phyloP scores from a whole-genome alignment of 2,797 vertebrate species.

The Pangasius djambal region DNA sequence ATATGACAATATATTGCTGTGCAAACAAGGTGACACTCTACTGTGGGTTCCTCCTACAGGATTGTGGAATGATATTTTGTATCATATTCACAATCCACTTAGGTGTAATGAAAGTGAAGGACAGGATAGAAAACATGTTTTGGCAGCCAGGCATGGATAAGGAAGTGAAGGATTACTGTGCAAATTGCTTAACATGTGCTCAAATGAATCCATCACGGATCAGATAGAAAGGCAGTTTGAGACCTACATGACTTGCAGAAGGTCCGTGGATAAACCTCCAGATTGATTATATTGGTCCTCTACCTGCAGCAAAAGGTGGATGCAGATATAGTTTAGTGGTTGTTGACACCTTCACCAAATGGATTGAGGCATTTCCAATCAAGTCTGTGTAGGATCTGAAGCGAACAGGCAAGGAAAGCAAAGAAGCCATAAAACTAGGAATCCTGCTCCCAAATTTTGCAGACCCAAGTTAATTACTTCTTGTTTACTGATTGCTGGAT shows the following conservation, averaged over 20 bases:
- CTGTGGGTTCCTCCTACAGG: neutral
- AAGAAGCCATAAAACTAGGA: too few species aligned
- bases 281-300: too few species aligned
- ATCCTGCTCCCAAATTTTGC: too few species aligned
- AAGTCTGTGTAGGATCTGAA: too few species aligned
- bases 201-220: neutral
- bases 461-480: too few species aligned
- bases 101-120: neutral
- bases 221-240: neutral
- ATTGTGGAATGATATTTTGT: slow-evolving; percentile 21
- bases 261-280: too few species aligned
- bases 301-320: too few species aligned
- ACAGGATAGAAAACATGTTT: neutral
- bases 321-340: too few species aligned
- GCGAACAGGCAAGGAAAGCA: too few species aligned
- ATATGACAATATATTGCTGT: slow-evolving; percentile 18
- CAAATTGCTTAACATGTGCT: neutral
- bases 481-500: too few species aligned
- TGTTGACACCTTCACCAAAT: too few species aligned
- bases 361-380: too few species aligned
- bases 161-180: neutral
- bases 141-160: neutral
- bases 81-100: slow-evolving; percentile 35
- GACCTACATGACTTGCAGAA: neutral
- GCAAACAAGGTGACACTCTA: neutral